Conservation (phyloP, 2,888 invertebrate genomes). For the Heliconius ismenius region DNA sequence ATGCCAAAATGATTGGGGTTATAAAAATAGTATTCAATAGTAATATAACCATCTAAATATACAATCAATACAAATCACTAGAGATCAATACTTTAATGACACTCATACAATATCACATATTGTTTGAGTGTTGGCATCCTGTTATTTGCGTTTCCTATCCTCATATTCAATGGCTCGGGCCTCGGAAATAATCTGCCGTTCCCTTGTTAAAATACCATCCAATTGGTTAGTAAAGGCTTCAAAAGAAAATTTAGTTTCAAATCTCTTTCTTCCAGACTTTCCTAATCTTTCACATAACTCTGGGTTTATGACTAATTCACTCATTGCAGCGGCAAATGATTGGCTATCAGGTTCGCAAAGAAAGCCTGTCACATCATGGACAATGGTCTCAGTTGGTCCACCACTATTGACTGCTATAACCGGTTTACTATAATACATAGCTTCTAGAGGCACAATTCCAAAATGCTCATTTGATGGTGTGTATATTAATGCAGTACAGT, state of each 20-base stretch:
- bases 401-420: slow-evolving; percentile 98
- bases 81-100: slow-evolving; percentile 46
- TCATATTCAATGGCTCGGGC: slow-evolving; percentile 70
- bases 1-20: slow-evolving; percentile 18
- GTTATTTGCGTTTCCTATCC: slow-evolving; percentile 72
- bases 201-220: slow-evolving; percentile 78
- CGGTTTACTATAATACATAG: slow-evolving; percentile 96
- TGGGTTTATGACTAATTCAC: slow-evolving; percentile 83
- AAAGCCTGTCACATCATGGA: slow-evolving; percentile 90
- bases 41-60: not conserved
- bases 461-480: slow-evolving; percentile 99
- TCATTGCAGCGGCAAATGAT: slow-evolving; percentile 90
- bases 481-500: slow-evolving; percentile 92
- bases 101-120: slow-evolving; percentile 79
- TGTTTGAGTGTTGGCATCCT: slow-evolving; percentile 68
- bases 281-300: slow-evolving; percentile 86
- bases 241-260: slow-evolving; percentile 91
- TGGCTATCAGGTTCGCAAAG: slow-evolving; percentile 86
- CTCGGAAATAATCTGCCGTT: slow-evolving; percentile 71
- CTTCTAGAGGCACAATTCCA: slow-evolving; percentile 99
- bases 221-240: slow-evolving; percentile 88
- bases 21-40: slow-evolving; percentile 17
- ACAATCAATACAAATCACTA: slow-evolving; percentile 16
- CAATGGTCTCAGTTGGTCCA: slow-evolving; percentile 96
- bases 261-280: slow-evolving; percentile 86